These are phyloP conservation scores for Nibea albiflora DNA, from an alignment of 2,113 vertebrate species.

Conservation along the genomic window DNA sequence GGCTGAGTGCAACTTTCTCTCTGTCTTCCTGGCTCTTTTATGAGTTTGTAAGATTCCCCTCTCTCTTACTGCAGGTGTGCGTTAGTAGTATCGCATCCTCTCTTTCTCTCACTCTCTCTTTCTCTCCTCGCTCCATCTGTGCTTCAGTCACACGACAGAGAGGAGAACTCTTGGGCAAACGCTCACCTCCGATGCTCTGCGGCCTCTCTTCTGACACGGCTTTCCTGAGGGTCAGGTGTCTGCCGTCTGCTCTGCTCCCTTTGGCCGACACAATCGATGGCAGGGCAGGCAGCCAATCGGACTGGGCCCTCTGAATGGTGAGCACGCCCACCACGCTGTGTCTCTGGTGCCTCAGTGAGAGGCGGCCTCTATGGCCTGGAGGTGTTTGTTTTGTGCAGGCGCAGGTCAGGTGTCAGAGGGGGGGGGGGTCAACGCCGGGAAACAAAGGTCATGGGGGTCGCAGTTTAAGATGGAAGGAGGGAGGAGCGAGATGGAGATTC, in stretches of 20 bases:
- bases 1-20: constrained; percentile 59
- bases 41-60: constrained; percentile 43
- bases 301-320: constrained; percentile 97
- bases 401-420: constrained; percentile 41
- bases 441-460: constrained; percentile 68
- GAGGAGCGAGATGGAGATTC: constrained; percentile 96
- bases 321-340: constrained; percentile 98
- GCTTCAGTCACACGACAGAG: constrained; percentile 73
- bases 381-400: constrained; percentile 60
- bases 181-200: constrained; percentile 94
- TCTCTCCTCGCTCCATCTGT: constrained; percentile 69
- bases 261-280: constrained; percentile 84
- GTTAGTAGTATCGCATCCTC: constrained; percentile 82
- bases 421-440: constrained; percentile 63
- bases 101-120: constrained; percentile 69
- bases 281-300: constrained; percentile 93
- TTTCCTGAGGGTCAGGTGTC: constrained; percentile 97
- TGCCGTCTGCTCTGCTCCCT: constrained; percentile 93
- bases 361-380: constrained; percentile 93
- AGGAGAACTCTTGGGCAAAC: constrained; percentile 64
- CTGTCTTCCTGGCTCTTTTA: constrained; percentile 46
- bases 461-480: constrained; percentile 74
- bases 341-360: constrained; percentile 95
- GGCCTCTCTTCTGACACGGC: constrained; percentile 96
- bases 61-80: constrained; percentile 79